These are phyloP conservation scores for Eupleurogrammus muticus DNA, from an alignment of 2,797 vertebrate species.

Conservation along the genomic window DNA sequence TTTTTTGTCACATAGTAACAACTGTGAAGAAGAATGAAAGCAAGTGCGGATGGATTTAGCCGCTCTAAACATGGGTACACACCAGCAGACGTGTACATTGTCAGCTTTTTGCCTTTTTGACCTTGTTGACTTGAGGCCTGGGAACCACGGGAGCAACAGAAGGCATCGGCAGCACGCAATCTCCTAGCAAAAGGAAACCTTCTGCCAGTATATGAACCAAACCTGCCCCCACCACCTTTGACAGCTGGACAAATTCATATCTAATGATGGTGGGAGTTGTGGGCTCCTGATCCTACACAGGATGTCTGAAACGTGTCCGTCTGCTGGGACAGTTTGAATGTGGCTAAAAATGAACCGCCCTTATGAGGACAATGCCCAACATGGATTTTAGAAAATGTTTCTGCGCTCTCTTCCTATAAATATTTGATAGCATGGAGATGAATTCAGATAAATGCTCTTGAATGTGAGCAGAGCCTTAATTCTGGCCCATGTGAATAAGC, in stretches of 20 bases:
- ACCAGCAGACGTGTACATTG: constrained; percentile 1
- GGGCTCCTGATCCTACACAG: constrained; percentile 38
- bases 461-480: not conserved
- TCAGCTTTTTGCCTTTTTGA: constrained; percentile 34
- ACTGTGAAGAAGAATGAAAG: not conserved
- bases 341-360: constrained; percentile 1
- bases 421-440: not conserved
- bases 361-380: not conserved
- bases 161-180: not conserved
- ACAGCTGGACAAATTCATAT: constrained; percentile 18
- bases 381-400: not conserved
- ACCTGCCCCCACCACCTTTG: not conserved
- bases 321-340: constrained; percentile 7
- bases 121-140: constrained; percentile 9
- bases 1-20: not conserved
- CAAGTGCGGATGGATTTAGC: constrained; percentile 2
- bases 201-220: not conserved
- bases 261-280: constrained; percentile 21
- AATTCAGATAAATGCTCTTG: not conserved
- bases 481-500: constrained; percentile 32
- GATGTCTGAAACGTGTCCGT: constrained; percentile 49
- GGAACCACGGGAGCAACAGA: not conserved
- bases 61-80: not conserved
- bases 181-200: constrained; percentile 28
- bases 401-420: not conserved